Percentiles rank a stretch among this genome's conserved stretches.
These are phyloP conservation scores for Heteromormyrus szaboi DNA, from an alignment of 2,797 vertebrate genomes.

Conservation along the genomic window DNA sequence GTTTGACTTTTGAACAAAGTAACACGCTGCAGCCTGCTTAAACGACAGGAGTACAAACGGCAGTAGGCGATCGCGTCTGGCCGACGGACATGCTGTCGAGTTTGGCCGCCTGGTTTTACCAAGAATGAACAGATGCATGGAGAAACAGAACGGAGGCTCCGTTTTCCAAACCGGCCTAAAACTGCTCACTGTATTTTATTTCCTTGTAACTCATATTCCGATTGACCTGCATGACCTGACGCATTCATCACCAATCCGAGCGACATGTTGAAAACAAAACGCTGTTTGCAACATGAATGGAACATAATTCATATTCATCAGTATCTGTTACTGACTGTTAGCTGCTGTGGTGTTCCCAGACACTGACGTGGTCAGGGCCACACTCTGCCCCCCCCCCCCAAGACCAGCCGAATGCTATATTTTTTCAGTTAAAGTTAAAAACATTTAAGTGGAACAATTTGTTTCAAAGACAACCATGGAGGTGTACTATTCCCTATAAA, in stretches of 20 bases:
- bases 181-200: neutral
- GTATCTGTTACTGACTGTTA: neutral
- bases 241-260: neutral
- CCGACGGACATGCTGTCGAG: neutral
- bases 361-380: neutral
- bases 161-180: neutral
- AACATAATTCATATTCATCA: neutral
- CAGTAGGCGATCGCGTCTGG: neutral
- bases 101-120: neutral
- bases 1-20: neutral
- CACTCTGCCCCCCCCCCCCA: neutral
- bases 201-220: neutral
- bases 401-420: neutral
- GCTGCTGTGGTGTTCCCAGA: neutral
- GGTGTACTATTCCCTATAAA: neutral
- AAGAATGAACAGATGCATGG: conserved; percentile 13
- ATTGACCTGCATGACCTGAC: conserved; percentile 22
- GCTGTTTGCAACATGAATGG: conserved; percentile 25
- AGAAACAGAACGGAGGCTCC: neutral
- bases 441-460: neutral
- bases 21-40: neutral
- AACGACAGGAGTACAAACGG: neutral
- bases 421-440: neutral
- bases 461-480: neutral
- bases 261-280: conserved; percentile 26